Base-by-base conservation (phyloP, 2,888 invertebrate species). In the Lasius platythorax region DNA sequence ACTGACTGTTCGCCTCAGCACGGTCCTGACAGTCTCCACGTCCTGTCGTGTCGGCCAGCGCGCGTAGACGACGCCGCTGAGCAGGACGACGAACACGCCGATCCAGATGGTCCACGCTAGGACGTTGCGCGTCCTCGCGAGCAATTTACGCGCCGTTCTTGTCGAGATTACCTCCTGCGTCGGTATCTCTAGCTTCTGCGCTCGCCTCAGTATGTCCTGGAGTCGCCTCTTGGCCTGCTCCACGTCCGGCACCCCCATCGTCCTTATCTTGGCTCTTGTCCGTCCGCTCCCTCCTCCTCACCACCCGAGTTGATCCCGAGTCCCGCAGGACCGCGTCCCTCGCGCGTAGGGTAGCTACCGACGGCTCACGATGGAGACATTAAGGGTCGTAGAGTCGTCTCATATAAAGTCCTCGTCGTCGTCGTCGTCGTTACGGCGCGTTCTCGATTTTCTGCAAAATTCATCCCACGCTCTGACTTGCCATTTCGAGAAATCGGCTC, bases 1-100 rank as follows among this genome's bases (percentile, higher is more conserved):
- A 87, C 93, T 93, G 79, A 94, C 94, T 92, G 94, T 91, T 89
- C 92, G 91, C 91, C 93, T 93, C 81, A 94, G 91, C 43, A 94
- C 94, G 73, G 94, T 94, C 86, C 93, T 92, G 75, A 94, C 93
- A 61, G 93, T 94, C 72, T 94, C 94, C 76, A 92, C 92, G 78
- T 94, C 94, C 87, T 93, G 94, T 30, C 86, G 83, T 88, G 93
- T 93, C 1, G 94, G 93, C 94, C 94, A 94, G 30, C 92, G 92
- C 5, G 92, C 90, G 83, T 94, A 94, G 72, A 94, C 91, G 85
- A 92, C 88, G 8, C 90, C 90, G 83, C 89, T 91, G 33, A 93
- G 91, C 37, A 93, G 76, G 50, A 93, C 43, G 50, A 93, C 81
- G 89, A 93, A 92, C 68, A 91, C 90, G 58, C 89, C 91, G 72